phyloP scores from a whole-genome alignment of 2,888 invertebrate genomes.

The Crocallis elinguaria region DNA sequence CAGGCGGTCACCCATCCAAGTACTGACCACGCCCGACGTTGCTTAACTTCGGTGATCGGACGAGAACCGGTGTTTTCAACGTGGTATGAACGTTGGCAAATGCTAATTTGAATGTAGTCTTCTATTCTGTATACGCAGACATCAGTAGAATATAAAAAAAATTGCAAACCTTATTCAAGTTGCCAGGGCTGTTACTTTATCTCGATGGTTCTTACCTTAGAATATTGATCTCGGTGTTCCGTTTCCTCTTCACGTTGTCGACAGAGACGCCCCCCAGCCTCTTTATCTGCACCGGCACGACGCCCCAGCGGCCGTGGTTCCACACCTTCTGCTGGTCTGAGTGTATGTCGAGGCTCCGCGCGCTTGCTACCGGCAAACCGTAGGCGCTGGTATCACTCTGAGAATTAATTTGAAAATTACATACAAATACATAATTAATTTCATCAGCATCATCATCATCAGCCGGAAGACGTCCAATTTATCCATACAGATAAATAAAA shows the following conservation, averaged over 20 bases:
- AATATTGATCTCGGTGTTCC: slow-evolving; percentile 72
- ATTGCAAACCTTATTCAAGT: too few relatives aligned
- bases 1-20: slow-evolving; percentile 77
- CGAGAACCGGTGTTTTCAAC: slow-evolving; percentile 73
- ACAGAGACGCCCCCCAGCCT: slow-evolving; percentile 62
- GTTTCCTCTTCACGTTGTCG: slow-evolving; percentile 66
- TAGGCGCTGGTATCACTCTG: slow-evolving; percentile 74
- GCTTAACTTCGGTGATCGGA: slow-evolving; percentile 77
- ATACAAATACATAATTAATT: not conserved
- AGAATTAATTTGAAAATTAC: slow-evolving; percentile 24
- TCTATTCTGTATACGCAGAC: too few relatives aligned
- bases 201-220: slow-evolving; percentile 56
- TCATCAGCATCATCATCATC: too few relatives aligned
- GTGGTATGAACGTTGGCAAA: slow-evolving; percentile 45
- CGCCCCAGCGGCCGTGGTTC: slow-evolving; percentile 73
- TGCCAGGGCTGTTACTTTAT: slow-evolving; percentile 8
- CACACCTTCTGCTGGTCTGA: slow-evolving; percentile 57
- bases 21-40: slow-evolving; percentile 75
- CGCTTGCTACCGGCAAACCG: slow-evolving; percentile 72
- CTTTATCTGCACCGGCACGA: slow-evolving; percentile 73
- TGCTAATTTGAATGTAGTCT: not conserved
- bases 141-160: too few relatives aligned
- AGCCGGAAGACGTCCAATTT: too few relatives aligned
- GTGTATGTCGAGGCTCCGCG: slow-evolving; percentile 65
- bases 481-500: too few relatives aligned